These are phyloP conservation scores for Melanotaenia pygmaea DNA, from an alignment of 2,797 vertebrate species.

Conservation along the genomic window DNA sequence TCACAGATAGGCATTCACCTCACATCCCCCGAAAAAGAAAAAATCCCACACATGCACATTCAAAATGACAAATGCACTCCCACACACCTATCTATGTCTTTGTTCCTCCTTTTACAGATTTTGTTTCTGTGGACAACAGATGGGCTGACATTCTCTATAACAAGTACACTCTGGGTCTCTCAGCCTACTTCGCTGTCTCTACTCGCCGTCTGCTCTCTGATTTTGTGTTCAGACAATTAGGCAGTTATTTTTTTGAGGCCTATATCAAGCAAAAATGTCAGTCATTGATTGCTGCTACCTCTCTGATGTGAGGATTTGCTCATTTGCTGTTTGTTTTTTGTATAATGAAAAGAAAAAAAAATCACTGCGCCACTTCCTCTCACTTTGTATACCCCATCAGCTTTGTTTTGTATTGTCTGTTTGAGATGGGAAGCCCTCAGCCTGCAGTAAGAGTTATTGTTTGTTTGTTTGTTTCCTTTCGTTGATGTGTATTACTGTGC, in stretches of 20 bases:
- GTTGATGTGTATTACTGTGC: constrained; percentile 61
- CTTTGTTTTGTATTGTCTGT: constrained; percentile 43
- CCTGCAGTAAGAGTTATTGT: constrained; percentile 51
- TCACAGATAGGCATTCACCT: constrained; percentile 22
- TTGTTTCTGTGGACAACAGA: constrained; percentile 69
- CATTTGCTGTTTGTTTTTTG: not conserved
- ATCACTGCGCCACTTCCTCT: not conserved
- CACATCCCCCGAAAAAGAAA: constrained; percentile 1
- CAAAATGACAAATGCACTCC: constrained; percentile 40
- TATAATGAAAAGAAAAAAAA: not conserved
- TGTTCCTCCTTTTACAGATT: constrained; percentile 59
- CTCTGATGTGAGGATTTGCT: constrained; percentile 15
- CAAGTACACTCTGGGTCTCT: constrained; percentile 63
- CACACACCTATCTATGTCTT: constrained; percentile 56
- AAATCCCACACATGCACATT: not conserved
- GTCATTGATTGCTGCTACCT: constrained; percentile 1
- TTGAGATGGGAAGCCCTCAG: constrained; percentile 20
- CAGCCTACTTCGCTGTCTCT: constrained; percentile 30
- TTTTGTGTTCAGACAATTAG: constrained; percentile 29
- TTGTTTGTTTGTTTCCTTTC: constrained; percentile 60
- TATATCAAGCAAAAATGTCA: constrained; percentile 31
- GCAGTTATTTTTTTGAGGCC: constrained; percentile 21
- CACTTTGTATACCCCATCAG: constrained; percentile 12
- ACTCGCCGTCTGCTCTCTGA: constrained; percentile 23
- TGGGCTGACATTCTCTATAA: constrained; percentile 67